These are phyloP conservation scores for Mus pahari DNA, from an alignment of 2,113 vertebrate species.

Conservation along the genomic window DNA sequence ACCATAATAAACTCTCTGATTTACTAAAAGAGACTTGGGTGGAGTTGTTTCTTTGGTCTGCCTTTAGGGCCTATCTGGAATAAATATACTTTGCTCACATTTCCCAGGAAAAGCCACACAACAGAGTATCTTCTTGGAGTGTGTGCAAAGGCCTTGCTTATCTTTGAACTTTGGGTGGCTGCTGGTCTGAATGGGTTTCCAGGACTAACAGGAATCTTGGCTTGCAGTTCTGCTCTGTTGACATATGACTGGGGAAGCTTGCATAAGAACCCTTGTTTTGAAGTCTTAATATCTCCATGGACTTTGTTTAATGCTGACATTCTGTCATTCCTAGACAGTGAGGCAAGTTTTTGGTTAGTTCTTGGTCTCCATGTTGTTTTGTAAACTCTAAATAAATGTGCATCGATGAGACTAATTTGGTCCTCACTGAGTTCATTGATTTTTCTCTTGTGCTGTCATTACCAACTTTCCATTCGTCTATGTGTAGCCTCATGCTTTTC, in stretches of 20 bases:
- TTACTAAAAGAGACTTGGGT: neutral
- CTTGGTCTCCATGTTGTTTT: neutral
- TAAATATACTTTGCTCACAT: neutral
- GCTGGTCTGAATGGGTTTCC: neutral
- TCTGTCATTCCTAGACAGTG: neutral
- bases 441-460: neutral
- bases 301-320: conserved; percentile 9
- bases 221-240: conserved; percentile 32
- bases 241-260: neutral
- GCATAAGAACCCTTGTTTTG: neutral
- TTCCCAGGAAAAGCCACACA: neutral
- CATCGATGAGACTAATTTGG: neutral
- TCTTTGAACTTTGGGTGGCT: conserved; percentile 8
- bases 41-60: neutral
- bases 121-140: neutral
- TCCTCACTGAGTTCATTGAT: neutral
- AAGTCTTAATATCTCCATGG: neutral
- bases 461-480: neutral
- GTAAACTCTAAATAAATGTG: neutral
- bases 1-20: neutral
- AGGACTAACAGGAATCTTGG: neutral
- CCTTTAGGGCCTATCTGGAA: neutral
- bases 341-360: conserved; percentile 5
- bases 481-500: too few species aligned
- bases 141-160: neutral